Percentiles rank a stretch among this genome's conserved stretches.
Conservation (phyloP, 2,888 invertebrate genomes). For the Mythimna albipuncta region DNA sequence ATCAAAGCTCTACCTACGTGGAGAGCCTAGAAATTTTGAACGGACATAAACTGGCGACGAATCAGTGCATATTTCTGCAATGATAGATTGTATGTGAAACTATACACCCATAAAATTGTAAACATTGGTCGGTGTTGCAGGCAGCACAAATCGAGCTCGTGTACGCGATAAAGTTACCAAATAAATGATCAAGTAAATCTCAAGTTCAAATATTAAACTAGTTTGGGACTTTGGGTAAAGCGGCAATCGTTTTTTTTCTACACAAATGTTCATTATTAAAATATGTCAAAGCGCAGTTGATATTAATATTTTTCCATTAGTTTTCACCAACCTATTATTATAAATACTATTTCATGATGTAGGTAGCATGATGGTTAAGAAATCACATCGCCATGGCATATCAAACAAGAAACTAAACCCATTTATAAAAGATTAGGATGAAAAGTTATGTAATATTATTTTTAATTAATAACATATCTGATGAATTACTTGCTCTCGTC, state of each 20-base stretch:
- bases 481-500: constrained; percentile 32
- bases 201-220: no score
- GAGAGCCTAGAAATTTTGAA: no score
- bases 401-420: constrained; percentile 3
- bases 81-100: no score
- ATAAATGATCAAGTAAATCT: no score
- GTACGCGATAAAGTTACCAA: no score
- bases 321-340: not conserved
- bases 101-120: no score
- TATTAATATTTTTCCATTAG: not conserved
- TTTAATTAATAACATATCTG: constrained; percentile 17
- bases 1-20: no score
- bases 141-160: not conserved
- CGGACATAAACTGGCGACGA: no score
- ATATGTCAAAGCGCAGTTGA: not conserved
- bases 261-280: not conserved
- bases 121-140: not conserved
- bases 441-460: not conserved
- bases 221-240: not conserved
- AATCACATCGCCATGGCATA: constrained; percentile 22
- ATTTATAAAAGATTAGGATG: constrained; percentile 17
- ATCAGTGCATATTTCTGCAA: no score
- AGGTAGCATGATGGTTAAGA: not conserved
- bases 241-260: not conserved
- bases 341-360: no score